Conservation (phyloP, 1,140 invertebrate genomes). For the Himalopsyche phryganea region DNA sequence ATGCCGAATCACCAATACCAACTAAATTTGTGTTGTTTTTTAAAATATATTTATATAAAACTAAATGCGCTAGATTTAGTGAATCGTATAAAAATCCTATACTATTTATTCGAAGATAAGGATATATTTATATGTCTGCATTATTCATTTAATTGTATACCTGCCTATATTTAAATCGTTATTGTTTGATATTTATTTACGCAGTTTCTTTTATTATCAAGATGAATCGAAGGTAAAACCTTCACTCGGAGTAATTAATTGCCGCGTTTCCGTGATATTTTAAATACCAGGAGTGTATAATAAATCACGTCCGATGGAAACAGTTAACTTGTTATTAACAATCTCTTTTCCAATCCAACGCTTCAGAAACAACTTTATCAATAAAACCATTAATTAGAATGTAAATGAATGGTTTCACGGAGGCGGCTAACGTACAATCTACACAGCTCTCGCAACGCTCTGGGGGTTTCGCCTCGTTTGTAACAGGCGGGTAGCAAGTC, state of each 20-base stretch:
- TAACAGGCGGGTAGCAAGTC: too few species aligned
- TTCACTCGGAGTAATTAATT: not conserved
- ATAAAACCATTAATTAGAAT: conserved; percentile 34
- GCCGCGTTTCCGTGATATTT: not conserved
- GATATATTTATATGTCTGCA: too few species aligned
- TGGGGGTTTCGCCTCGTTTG: not conserved
- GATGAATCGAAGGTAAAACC: not conserved
- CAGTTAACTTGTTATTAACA: conserved; percentile 18
- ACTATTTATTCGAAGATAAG: too few species aligned
- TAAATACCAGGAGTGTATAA: conserved; percentile 7
- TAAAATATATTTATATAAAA: too few species aligned
- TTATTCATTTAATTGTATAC: too few species aligned
- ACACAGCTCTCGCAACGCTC: conserved; percentile 2
- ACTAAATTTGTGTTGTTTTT: too few species aligned
- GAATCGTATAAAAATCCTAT: too few species aligned
- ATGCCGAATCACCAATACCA: too few species aligned
- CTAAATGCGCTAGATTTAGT: too few species aligned
- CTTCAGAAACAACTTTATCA: conserved; percentile 32
- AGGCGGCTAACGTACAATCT: conserved; percentile 4
- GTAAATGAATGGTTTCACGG: conserved; percentile 26
- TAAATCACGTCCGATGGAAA: conserved; percentile 2
- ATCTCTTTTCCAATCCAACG: conserved; percentile 23
- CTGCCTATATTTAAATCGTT: too few species aligned
- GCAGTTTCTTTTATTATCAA: too few species aligned
- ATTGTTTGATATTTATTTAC: too few species aligned